Conservation (phyloP, 2,888 invertebrate species). For the Ormyrus nitidulus region DNA sequence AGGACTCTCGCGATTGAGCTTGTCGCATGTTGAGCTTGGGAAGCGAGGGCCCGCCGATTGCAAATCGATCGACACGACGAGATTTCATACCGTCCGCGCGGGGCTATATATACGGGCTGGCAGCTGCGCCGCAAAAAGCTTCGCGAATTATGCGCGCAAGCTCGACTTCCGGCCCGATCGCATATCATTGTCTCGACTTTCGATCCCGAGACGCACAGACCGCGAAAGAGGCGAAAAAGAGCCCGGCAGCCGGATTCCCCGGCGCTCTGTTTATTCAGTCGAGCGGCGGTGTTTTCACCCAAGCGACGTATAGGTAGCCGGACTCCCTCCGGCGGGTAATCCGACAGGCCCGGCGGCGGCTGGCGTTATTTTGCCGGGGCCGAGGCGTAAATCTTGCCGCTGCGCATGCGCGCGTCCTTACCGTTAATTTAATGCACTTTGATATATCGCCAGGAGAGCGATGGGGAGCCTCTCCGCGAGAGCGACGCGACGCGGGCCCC, state of each 20-base stretch:
- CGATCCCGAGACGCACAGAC: too few species aligned
- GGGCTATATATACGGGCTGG: too few species aligned
- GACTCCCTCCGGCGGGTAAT: neutral
- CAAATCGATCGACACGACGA: too few species aligned
- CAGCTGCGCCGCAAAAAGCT: too few species aligned
- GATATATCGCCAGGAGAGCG: constrained; percentile 68
- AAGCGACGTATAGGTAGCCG: constrained; percentile 11
- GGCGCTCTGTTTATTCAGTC: neutral
- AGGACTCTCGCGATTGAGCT: too few species aligned
- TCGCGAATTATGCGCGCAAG: too few species aligned
- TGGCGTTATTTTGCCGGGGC: constrained; percentile 4
- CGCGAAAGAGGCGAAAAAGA: neutral
- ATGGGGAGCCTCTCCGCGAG: constrained; percentile 65
- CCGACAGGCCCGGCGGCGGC: neutral
- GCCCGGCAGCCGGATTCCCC: neutral
- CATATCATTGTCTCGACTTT: too few species aligned
- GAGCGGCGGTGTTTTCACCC: neutral
- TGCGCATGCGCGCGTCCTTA: constrained; percentile 61
- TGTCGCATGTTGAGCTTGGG: too few species aligned
- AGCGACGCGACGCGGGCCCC: constrained; percentile 66
- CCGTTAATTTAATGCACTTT: constrained; percentile 71
- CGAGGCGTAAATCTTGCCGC: constrained; percentile 51
- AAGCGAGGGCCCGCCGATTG: too few species aligned
- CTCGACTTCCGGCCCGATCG: too few species aligned
- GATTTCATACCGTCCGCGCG: too few species aligned